Conservation (phyloP, 2,113 vertebrate genomes). For the Phalacrocorax brasilianus region DNA sequence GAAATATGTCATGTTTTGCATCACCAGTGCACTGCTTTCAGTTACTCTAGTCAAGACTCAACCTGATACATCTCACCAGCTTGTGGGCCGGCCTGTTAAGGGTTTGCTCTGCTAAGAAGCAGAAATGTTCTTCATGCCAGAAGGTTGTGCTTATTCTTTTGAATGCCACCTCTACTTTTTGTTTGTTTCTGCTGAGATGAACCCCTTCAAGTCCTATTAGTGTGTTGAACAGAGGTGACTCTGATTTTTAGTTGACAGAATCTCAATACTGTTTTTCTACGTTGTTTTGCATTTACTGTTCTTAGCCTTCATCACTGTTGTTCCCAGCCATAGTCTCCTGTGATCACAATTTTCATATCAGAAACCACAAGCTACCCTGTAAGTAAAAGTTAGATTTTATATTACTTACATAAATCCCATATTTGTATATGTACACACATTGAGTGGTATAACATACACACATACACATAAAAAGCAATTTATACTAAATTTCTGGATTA, state of each 20-base stretch:
- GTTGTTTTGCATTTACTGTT: background rate
- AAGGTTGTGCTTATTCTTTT: background rate
- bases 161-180: background rate
- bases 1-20: background rate
- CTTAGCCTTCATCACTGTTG: background rate
- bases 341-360: background rate
- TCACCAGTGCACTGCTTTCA: background rate
- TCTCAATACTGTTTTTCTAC: background rate
- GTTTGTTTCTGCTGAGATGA: background rate
- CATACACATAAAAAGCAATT: background rate
- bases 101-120: background rate
- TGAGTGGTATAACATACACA: background rate
- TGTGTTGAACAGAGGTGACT: background rate
- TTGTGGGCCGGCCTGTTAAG: background rate
- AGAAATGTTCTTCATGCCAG: background rate
- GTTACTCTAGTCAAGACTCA: background rate
- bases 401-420: too few relatives aligned
- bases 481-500: background rate
- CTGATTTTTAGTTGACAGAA: background rate
- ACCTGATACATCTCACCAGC: background rate
- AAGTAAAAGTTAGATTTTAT: background rate
- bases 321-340: background rate
- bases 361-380: background rate
- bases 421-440: rapidly evolving
- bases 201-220: background rate